Evolutionary conservation across 1,140 invertebrate species (phyloP), one percentile per base, ranked within the genome.

Genomic region (Atopsyche davidsoni): DNA sequence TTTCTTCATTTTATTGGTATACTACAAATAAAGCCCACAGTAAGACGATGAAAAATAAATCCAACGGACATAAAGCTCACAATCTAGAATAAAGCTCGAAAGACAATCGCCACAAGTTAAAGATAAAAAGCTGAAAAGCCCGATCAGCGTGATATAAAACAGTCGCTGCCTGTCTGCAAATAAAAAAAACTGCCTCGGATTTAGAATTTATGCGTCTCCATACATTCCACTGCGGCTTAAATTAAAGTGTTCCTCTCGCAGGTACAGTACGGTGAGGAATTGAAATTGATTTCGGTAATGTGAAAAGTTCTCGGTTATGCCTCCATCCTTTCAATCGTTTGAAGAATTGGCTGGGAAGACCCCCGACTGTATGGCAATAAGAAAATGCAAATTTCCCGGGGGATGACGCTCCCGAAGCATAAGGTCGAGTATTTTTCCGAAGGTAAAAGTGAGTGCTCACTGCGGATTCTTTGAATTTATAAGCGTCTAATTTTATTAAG

Each of bases 301-400:
- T 18, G 53, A 56, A 56, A 56, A 56, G 48, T 51, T 31, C 51
- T 44, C 21, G 17, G 21, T 36, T 22, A 9, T 34, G 36, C 35
- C 35, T 16, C 36, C n/a, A 39, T 39, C 13, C 22, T 13, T 39
- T 24, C 36, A 28, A 52, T 31, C 34, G 44, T 44, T 46, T 46
- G 51, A 46, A 38, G 51, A 21, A 44, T 44, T 44, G 42, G 46
- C 34, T 21, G 46, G 32, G 43, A 23, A 51, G 46, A 39, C 16
- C 46, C 35, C 28, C 23, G 17, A 25, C 38, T 36, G 19, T 32
- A 44, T 40, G 32, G 49, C 49, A 52, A 57, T 52, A 39, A 51
- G 45, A 57, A 52, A 51, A 57, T 57, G 49, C 49, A 57, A 57
- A 57, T 57, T 57, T 57, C 54, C 54, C 54, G 31, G 44, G 54